A percentile compares a stretch with the other conserved stretches of the same genome.
Evolutionary conservation across 2,113 vertebrate species (phyloP).

Genomic region (Vireo altiloquus): DNA sequence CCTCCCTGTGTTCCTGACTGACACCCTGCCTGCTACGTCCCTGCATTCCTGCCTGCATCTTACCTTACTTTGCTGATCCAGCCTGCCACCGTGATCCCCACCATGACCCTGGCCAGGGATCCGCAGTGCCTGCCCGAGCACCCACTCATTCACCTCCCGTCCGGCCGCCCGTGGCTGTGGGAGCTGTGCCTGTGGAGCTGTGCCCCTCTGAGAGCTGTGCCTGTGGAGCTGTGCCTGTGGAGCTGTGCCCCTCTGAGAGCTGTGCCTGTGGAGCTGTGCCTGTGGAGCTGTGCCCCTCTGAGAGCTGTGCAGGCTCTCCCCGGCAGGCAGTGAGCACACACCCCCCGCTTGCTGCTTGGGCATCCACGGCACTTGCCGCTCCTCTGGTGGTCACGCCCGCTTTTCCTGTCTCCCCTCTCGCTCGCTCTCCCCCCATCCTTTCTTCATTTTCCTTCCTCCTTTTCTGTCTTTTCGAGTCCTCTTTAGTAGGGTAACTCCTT

Average conservation of each 20-base stretch:
- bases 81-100: fast-evolving
- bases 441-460: not conserved
- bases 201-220: fast-evolving
- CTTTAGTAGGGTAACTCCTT: not conserved
- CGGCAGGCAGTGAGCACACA: fast-evolving
- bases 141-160: not conserved
- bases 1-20: no score
- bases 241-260: no score
- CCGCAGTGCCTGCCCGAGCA: fast-evolving
- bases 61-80: fast-evolving
- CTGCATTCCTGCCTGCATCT: not conserved
- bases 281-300: not conserved
- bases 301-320: not conserved
- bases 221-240: no score
- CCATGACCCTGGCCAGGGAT: not conserved
- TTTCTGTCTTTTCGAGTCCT: not conserved
- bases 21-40: not conserved
- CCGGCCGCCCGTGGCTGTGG: fast-evolving
- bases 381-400: no score
- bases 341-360: fast-evolving
- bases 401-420: not conserved
- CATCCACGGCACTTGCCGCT: fast-evolving
- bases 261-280: no score
- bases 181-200: not conserved
- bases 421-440: no score